phyloP scores from a whole-genome alignment of 2,888 invertebrate genomes.

The Ephialtes manifestator region DNA sequence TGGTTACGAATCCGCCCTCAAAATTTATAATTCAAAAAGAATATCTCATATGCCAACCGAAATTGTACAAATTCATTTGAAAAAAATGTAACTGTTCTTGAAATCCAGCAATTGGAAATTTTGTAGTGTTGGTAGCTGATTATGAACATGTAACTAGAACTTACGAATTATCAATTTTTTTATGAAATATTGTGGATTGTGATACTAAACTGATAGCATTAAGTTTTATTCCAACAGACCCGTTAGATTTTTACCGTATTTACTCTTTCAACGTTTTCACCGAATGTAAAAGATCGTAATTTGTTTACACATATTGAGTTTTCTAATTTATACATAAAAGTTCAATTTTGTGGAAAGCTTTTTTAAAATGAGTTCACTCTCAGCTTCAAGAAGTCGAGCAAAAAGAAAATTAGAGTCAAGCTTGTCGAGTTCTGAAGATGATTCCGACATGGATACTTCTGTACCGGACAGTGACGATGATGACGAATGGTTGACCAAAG shows the following conservation, averaged over 20 bases:
- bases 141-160: no score
- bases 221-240: constrained; percentile 3
- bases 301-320: no score
- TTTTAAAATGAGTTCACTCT: neutral
- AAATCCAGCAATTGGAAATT: neutral
- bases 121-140: no score
- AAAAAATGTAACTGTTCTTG: constrained; percentile 39
- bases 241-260: constrained; percentile 30
- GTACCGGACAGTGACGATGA: no score
- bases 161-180: no score
- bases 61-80: constrained; percentile 41
- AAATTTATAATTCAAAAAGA: constrained; percentile 38
- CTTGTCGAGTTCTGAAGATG: no score
- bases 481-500: no score
- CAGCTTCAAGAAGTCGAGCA: neutral
- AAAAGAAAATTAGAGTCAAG: no score
- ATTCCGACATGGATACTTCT: no score
- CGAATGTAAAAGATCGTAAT: no score
- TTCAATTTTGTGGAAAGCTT: constrained; percentile 33
- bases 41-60: constrained; percentile 41
- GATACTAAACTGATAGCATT: no score
- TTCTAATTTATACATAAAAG: constrained; percentile 12
- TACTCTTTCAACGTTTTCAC: constrained; percentile 22
- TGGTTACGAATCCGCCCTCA: constrained; percentile 31
- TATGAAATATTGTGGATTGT: no score